Percentiles rank a stretch among this genome's conserved stretches.
Evolutionary conservation across 2,797 vertebrate genomes (phyloP).

Genomic region (Vipera latastei): DNA sequence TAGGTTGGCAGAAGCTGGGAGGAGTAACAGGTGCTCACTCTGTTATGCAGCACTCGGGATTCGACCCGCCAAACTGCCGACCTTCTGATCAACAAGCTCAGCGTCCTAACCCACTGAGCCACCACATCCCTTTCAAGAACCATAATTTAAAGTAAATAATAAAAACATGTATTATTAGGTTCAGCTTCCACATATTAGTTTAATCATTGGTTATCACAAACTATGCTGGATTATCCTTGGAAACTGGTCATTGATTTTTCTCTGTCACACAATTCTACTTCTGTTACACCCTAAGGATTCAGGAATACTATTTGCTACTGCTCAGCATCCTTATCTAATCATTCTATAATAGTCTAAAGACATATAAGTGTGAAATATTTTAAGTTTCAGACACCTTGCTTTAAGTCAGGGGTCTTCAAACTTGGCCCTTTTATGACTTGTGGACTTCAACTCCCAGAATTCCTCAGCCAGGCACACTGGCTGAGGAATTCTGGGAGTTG

Average conservation of each 20-base stretch:
- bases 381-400: neutral
- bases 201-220: neutral
- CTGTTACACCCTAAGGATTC: neutral
- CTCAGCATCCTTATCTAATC: neutral
- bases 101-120: too few species aligned
- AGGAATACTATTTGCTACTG: neutral
- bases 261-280: neutral
- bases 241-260: neutral
- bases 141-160: slow-evolving; percentile 47
- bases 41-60: too few species aligned
- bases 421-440: too few species aligned
- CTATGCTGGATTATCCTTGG: neutral
- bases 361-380: neutral
- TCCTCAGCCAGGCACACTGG: too few species aligned
- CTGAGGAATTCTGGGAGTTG: too few species aligned
- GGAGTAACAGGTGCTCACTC: too few species aligned
- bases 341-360: neutral
- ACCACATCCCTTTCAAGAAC: slow-evolving; percentile 10
- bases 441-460: too few species aligned
- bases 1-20: too few species aligned
- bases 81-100: too few species aligned
- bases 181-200: neutral
- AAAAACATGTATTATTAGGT: neutral
- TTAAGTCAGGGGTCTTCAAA: neutral
- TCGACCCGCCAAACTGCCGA: too few species aligned